Evolutionary conservation across 2,113 vertebrate species (phyloP).

Genomic region (Gobiocypris rarus): DNA sequence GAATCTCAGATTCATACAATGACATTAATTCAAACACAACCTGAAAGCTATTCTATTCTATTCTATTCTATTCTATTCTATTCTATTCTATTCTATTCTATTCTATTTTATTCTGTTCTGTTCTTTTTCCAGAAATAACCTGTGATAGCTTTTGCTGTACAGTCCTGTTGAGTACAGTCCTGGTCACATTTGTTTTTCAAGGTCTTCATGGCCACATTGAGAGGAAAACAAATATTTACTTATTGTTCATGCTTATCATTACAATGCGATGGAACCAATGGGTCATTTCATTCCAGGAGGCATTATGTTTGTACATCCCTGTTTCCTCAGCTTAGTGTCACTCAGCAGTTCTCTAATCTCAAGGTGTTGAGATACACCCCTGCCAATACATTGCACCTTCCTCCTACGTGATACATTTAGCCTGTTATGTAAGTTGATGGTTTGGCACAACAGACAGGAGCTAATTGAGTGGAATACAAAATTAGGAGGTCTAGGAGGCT

Average conservation of each 20-base stretch:
- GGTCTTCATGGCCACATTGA: neutral
- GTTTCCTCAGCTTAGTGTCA: conserved; percentile 2
- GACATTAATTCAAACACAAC: neutral
- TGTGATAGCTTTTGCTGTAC: neutral
- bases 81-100: no score
- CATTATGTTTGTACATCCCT: neutral
- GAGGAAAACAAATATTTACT: conserved; percentile 14
- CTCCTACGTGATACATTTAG: conserved; percentile 26
- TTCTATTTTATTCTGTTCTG: neutral
- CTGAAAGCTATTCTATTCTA: neutral
- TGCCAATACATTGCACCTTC: neutral
- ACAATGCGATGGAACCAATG: conserved; percentile 7
- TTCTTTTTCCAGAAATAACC: neutral
- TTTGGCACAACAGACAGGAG: conserved; percentile 10
- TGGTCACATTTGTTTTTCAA: neutral
- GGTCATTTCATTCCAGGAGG: neutral
- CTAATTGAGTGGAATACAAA: conserved; percentile 27
- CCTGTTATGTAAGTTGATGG: conserved; percentile 2
- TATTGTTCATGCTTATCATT: neutral
- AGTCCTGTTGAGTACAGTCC: neutral
- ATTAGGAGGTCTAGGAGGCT: neutral
- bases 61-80: neutral
- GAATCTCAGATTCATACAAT: neutral
- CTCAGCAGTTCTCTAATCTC: neutral
- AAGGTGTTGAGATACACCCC: conserved; percentile 13